Percentiles rank a stretch among this genome's conserved stretches.
These are phyloP conservation scores for Melieria crassipennis DNA, from an alignment of 2,888 invertebrate species.

Conservation along the genomic window DNA sequence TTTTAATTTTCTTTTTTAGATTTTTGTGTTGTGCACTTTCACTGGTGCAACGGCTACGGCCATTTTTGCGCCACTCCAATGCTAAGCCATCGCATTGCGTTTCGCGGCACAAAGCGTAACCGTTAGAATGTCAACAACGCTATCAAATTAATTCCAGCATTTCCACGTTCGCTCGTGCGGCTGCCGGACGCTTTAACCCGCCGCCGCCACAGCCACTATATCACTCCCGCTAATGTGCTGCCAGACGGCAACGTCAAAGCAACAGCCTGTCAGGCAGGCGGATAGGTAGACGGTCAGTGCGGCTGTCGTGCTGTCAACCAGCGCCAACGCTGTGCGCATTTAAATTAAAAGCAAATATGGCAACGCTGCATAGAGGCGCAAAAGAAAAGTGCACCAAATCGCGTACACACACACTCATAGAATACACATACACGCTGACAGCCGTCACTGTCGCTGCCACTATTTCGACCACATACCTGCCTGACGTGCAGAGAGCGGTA, in stretches of 20 bases:
- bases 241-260: too few species aligned
- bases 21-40: slow-evolving; percentile 13
- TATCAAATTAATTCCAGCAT: slow-evolving; percentile 30
- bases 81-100: slow-evolving; percentile 1
- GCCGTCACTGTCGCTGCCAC: too few species aligned
- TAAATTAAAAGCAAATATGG: slow-evolving; percentile 32
- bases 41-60: neutral
- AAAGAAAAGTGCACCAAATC: slow-evolving; percentile 4
- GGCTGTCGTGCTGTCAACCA: neutral
- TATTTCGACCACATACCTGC: too few species aligned
- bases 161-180: slow-evolving; percentile 16
- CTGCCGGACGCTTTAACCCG: neutral
- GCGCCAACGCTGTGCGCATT: slow-evolving; percentile 27
- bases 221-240: neutral
- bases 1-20: neutral
- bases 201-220: neutral
- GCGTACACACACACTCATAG: too few species aligned
- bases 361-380: slow-evolving; percentile 8
- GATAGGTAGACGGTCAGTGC: neutral
- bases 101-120: slow-evolving; percentile 15
- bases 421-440: too few species aligned
- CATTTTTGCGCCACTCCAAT: neutral
- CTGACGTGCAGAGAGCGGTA: neutral
- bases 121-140: slow-evolving; percentile 30
- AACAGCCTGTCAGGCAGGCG: neutral